These are phyloP conservation scores for Pachyseris speciosa DNA, from an alignment of 64 coral and sea anemone species.

Conservation along the genomic window DNA sequence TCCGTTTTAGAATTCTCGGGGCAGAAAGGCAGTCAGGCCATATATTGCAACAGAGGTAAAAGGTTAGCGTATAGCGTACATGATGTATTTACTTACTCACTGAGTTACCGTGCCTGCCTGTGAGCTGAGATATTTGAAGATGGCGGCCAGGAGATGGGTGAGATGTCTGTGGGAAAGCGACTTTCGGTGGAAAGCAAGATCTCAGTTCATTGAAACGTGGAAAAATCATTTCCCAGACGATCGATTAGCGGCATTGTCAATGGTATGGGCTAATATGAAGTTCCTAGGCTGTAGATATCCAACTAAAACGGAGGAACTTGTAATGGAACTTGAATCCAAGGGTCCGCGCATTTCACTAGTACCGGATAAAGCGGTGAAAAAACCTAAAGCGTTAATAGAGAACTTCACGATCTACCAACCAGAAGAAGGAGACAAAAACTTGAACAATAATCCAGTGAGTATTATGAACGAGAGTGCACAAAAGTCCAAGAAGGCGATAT, in stretches of 20 bases:
- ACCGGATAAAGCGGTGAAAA: not conserved
- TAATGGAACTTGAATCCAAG: conserved; percentile 80
- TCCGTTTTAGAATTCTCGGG: not conserved
- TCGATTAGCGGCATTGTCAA: conserved; percentile 75
- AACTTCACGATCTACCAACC: conserved; percentile 84
- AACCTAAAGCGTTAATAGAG: conserved; percentile 67
- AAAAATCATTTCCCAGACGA: conserved; percentile 41
- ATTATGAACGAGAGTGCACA: conserved; percentile 84
- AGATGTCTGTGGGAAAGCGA: conserved; percentile 91
- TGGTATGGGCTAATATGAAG: conserved; percentile 99
- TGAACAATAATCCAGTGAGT: conserved; percentile 47
- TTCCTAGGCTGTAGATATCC: conserved; percentile 97
- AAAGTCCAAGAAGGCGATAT: conserved; percentile 81
- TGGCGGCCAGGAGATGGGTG: conserved; percentile 68
- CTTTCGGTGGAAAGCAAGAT: conserved; percentile 72
- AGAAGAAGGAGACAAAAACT: conserved; percentile 32
- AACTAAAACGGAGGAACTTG: conserved; percentile 61
- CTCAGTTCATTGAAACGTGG: conserved; percentile 85
- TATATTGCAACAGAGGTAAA: too few species aligned
- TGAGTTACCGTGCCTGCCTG: too few species aligned
- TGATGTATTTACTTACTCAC: too few species aligned
- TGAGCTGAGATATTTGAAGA: too few species aligned
- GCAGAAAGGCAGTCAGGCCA: too few species aligned
- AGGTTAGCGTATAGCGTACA: too few species aligned
- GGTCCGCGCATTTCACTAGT: conserved; percentile 18